These are phyloP conservation scores for Brienomyrus longianalis DNA, from an alignment of 2,113 vertebrate species.

Conservation along the genomic window DNA sequence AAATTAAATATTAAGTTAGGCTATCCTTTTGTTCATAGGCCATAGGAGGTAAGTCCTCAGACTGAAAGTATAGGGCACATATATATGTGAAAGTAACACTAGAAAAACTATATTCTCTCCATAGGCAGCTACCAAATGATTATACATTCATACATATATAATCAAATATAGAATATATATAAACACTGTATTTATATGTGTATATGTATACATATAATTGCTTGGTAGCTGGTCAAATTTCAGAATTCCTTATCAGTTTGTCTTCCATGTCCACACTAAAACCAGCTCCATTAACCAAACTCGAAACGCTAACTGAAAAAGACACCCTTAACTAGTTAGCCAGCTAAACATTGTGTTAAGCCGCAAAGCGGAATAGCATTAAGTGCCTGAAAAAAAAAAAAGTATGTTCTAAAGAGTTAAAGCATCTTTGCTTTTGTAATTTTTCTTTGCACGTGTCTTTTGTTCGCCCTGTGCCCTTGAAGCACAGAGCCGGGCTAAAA, in stretches of 20 bases:
- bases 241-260: not conserved
- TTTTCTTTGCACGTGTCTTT: not conserved
- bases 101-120: not conserved
- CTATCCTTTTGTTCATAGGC: not conserved
- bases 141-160: not conserved
- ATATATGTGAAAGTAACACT: not conserved
- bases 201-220: not conserved
- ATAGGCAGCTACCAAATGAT: not conserved
- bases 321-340: not conserved
- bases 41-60: not conserved
- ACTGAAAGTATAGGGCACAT: not conserved
- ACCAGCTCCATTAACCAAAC: not conserved
- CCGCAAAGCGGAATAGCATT: not conserved
- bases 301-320: not conserved
- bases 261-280: not conserved
- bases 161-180: not conserved
- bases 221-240: not conserved
- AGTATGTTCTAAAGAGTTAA: not conserved
- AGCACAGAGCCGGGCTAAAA: conserved; percentile 6
- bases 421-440: not conserved
- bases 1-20: not conserved
- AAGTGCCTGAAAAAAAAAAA: not conserved
- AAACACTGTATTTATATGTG: not conserved
- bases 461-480: not conserved
- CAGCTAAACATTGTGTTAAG: not conserved